Evolutionary conservation across 2,888 invertebrate species (phyloP).

Genomic region (Timema podura): DNA sequence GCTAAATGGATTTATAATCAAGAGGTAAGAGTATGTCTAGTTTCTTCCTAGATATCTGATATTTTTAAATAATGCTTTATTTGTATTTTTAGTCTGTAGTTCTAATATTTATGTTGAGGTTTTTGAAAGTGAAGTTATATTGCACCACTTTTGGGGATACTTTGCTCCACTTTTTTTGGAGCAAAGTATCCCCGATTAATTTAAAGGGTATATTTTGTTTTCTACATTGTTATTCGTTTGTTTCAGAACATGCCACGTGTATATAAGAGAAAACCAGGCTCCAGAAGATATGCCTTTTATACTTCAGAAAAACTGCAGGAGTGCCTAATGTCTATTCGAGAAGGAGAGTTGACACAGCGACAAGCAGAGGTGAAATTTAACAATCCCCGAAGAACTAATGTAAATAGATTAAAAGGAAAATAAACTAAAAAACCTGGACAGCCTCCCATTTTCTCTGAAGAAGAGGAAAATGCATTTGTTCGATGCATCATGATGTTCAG

Average conservation of each 20-base stretch:
- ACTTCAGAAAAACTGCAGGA: neutral
- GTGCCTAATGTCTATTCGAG: neutral
- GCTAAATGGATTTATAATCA: too few species aligned
- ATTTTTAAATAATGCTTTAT: too few species aligned
- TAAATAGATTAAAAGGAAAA: slow-evolving; percentile 29
- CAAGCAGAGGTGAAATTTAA: slow-evolving; percentile 14
- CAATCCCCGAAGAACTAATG: neutral
- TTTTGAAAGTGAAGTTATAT: neutral
- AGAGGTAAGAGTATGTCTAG: too few species aligned
- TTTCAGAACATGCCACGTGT: neutral
- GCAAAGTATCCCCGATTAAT: neutral
- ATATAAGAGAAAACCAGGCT: neutral
- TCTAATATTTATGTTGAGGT: neutral
- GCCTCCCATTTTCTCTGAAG: slow-evolving; percentile 29
- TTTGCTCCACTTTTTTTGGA: neutral
- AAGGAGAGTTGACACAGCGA: neutral
- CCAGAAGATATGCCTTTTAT: neutral
- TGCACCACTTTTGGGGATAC: neutral
- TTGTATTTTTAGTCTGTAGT: too few species aligned
- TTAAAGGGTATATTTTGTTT: neutral
- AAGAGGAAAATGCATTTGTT: slow-evolving; percentile 34
- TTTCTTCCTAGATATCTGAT: too few species aligned
- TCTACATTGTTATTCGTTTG: neutral
- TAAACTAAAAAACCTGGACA: slow-evolving; percentile 17
- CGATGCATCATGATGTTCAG: slow-evolving; percentile 30